These are phyloP conservation scores for Diaphora mendica DNA, from an alignment of 2,888 invertebrate genomes.

Conservation along the genomic window DNA sequence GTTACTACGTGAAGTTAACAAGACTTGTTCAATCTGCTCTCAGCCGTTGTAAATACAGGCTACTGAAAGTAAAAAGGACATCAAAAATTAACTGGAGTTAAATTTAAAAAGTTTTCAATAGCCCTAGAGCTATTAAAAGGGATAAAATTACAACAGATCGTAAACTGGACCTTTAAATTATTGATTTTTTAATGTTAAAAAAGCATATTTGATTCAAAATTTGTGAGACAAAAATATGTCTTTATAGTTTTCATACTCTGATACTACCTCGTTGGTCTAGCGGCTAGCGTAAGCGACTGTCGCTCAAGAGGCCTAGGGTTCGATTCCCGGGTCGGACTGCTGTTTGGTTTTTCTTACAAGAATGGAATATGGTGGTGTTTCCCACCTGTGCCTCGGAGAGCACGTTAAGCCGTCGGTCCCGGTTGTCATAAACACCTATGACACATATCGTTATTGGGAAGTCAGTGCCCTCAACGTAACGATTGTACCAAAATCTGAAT, in stretches of 20 bases:
- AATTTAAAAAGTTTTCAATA: conserved; percentile 36
- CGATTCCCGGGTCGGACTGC: too few species aligned
- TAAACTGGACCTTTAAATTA: conserved; percentile 19
- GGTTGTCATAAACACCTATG: too few species aligned
- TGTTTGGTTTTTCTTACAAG: too few species aligned
- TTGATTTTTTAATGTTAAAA: background rate
- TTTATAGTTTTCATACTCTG: background rate
- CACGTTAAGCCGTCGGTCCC: too few species aligned
- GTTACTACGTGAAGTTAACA: conserved; percentile 51
- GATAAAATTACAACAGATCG: conserved; percentile 29
- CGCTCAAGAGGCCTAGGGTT: too few species aligned
- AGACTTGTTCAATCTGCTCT: conserved; percentile 51
- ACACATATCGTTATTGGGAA: too few species aligned
- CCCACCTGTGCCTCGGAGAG: too few species aligned
- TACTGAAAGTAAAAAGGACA: conserved; percentile 29
- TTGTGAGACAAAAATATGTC: background rate
- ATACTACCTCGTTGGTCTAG: too few species aligned
- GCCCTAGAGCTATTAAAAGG: conserved; percentile 23
- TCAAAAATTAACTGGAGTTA: conserved; percentile 36
- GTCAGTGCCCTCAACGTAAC: too few species aligned
- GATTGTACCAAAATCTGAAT: background rate
- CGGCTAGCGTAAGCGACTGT: too few species aligned
- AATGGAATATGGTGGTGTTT: too few species aligned
- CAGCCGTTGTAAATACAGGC: conserved; percentile 41
- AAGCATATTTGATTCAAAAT: background rate